Evolutionary conservation across 2,888 invertebrate genomes (phyloP), one percentile per base, ranked within the genome.

Genomic region (Coremacera marginata): DNA sequence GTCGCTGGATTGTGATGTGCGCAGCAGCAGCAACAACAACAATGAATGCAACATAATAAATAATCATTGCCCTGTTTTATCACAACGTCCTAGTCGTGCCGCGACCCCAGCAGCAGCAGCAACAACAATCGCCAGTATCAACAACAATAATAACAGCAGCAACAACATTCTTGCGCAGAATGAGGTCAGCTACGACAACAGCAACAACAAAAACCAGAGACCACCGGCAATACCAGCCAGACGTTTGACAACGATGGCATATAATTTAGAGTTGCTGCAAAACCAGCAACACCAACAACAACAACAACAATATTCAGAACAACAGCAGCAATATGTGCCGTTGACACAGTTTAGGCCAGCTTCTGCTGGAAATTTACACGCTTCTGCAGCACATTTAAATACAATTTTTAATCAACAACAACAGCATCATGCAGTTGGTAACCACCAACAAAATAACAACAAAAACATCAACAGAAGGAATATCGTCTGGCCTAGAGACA

Each of bases 1-100:
- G 82, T 90, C 90, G 16, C 83, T 90, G 80, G 88, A 90, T 84
- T 89, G 87, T 81, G 87, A 87, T 51, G 79, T 85, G 31, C 82
- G 79, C 75, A 77, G 72, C 72, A 72, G 37, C 65, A 65, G 34
- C 67, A 55, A 16, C 70, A 51, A 60, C 70, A 78, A 73, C 57
- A 78, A 72, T 70, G 68, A 77, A 37, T 44, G 55, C 55, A 34
- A 44, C 72, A 75, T 37, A 57, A 70, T 5, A 22, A 55, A 9
- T 5, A 49, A 55, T 34, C 19, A 71, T 25, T 37, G 70, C 70
- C 60, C 60, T 11, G 19, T 70, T 7, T 55, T 75, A 37, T 68
- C 68, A 49, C 75, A 75, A 37, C 75, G 75, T 44, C 44, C 14
- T 14, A 70, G 70, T 49, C 51, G 75, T 19, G 19, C 57, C 34